Evolutionary conservation across 2,888 invertebrate species (phyloP).

Genomic region (Willowsia nigromaculata): DNA sequence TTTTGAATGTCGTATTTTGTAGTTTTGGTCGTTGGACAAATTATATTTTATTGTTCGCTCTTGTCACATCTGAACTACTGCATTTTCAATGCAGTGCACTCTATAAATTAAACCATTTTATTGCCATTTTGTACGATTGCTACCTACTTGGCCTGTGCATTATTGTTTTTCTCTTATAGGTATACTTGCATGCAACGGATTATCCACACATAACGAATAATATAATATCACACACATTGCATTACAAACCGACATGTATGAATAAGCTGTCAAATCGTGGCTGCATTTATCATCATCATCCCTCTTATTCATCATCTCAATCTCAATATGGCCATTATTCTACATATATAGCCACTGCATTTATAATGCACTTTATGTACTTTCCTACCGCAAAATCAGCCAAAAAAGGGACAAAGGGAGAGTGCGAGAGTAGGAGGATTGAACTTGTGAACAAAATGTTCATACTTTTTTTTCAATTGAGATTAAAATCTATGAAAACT

Average conservation of each 20-base stretch:
- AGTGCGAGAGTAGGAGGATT: not conserved
- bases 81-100: constrained; percentile 17
- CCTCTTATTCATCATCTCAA: no score
- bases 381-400: not conserved
- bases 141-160: not conserved
- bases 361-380: not conserved
- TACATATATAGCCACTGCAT: not conserved
- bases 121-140: not conserved
- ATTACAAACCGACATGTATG: not conserved
- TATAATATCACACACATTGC: not conserved
- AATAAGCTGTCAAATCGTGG: constrained; percentile 57
- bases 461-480: not conserved
- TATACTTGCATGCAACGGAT: not conserved
- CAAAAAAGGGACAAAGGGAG: not conserved
- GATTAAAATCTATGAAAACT: constrained; percentile 13
- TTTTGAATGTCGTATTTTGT: not conserved
- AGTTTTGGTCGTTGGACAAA: constrained; percentile 37
- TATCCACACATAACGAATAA: not conserved
- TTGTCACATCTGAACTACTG: constrained; percentile 14
- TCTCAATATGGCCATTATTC: not conserved
- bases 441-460: constrained; percentile 43
- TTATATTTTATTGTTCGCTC: constrained; percentile 42
- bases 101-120: constrained; percentile 19
- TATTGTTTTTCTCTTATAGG: not conserved
- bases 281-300: constrained; percentile 38